These are phyloP conservation scores for Denticeps clupeoides DNA, from an alignment of 2,797 vertebrate genomes.

Conservation along the genomic window DNA sequence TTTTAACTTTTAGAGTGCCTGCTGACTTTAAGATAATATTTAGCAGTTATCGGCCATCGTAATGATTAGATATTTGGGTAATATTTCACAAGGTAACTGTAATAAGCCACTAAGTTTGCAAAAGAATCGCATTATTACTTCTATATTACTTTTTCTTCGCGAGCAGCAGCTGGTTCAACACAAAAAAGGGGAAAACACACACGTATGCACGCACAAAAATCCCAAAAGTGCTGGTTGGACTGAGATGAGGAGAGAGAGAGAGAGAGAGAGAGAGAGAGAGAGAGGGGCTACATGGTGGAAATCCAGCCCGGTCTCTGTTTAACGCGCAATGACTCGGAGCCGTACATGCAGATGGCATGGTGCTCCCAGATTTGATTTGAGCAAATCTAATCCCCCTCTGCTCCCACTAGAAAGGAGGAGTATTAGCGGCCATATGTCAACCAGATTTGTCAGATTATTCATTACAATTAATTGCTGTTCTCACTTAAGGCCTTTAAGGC, in stretches of 20 bases:
- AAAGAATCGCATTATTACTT: too few species aligned
- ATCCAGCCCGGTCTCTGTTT: conserved; percentile 81
- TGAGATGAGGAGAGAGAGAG: conserved; percentile 14
- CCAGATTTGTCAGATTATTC: conserved; percentile 99
- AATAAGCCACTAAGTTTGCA: too few species aligned
- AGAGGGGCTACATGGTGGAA: conserved; percentile 62
- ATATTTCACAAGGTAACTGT: too few species aligned
- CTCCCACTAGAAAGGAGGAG: conserved; percentile 99
- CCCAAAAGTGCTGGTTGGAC: conserved; percentile 61
- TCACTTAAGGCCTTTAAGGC: conserved; percentile 99
- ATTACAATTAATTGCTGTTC: conserved; percentile 99
- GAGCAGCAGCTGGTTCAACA: conserved; percentile 97
- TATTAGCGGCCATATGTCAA: conserved; percentile 99
- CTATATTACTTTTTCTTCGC: conserved; percentile 68
- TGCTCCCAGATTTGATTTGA: conserved; percentile 99
- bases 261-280: conserved; percentile 9
- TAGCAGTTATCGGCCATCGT: too few species aligned
- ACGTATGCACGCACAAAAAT: conserved; percentile 47
- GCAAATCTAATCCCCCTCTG: conserved; percentile 99
- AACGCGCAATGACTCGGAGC: conserved; percentile 71
- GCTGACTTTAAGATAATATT: too few species aligned
- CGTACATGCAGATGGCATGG: conserved; percentile 97
- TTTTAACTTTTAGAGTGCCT: too few species aligned
- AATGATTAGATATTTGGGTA: too few species aligned
- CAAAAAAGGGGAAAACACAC: conserved; percentile 45